These are phyloP conservation scores for Cylas formicarius DNA, from an alignment of 1,140 invertebrate genomes.

Conservation along the genomic window DNA sequence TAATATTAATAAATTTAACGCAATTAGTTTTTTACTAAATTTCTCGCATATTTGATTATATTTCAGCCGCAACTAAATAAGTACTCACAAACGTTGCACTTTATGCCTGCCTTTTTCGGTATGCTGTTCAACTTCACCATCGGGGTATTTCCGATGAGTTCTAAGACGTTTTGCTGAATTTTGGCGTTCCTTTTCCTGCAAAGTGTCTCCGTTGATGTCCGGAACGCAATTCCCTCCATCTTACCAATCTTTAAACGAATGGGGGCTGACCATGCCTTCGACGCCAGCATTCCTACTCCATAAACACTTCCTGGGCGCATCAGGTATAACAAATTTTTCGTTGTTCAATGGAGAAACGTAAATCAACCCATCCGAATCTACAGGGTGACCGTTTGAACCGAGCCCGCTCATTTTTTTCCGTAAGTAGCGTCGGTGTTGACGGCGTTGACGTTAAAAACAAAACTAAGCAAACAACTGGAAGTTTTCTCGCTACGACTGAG, in stretches of 20 bases:
- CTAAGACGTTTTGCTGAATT: slow-evolving; percentile 70
- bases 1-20: slow-evolving; percentile 1
- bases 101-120: slow-evolving; percentile 71
- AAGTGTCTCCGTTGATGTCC: no score
- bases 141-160: slow-evolving; percentile 89
- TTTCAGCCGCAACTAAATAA: neutral
- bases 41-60: neutral
- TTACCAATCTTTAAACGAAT: slow-evolving; percentile 16
- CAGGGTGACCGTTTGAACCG: no score
- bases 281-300: slow-evolving; percentile 13
- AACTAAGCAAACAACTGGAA: no score
- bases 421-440: no score
- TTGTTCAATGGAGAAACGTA: slow-evolving; percentile 17
- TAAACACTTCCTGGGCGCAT: slow-evolving; percentile 13
- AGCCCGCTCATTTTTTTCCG: no score
- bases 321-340: slow-evolving; percentile 21
- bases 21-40: neutral
- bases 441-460: no score
- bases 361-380: no score
- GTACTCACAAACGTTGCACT: slow-evolving; percentile 92
- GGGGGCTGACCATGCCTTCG: slow-evolving; percentile 8
- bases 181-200: slow-evolving; percentile 50
- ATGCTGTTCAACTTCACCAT: slow-evolving; percentile 83
- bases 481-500: no score
- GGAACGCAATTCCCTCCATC: no score